These are phyloP conservation scores for Asbolus verrucosus DNA, from an alignment of 1,140 invertebrate species.

Conservation along the genomic window DNA sequence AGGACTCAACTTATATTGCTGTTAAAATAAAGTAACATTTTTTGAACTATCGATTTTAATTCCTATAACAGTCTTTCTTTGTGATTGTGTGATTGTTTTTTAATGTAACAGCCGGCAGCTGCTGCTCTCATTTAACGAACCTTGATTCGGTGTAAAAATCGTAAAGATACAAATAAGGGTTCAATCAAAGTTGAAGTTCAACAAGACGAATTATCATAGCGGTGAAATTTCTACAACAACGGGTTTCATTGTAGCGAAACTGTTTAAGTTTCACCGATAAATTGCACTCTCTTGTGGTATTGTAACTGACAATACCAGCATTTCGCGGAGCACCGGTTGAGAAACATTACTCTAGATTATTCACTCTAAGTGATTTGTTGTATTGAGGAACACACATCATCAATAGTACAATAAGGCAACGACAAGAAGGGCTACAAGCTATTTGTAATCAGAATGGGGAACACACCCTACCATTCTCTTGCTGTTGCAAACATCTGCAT, in stretches of 20 bases:
- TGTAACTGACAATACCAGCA: slow-evolving; percentile 19
- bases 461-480: background rate
- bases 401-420: slow-evolving; percentile 28
- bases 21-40: too few relatives aligned
- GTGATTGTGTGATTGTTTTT: too few relatives aligned
- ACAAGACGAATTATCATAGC: background rate
- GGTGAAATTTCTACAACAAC: background rate
- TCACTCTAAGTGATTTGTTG: slow-evolving; percentile 31
- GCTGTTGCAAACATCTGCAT: slow-evolving; percentile 3
- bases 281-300: slow-evolving; percentile 12
- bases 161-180: background rate
- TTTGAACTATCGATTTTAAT: too few relatives aligned
- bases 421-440: slow-evolving; percentile 29
- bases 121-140: too few relatives aligned
- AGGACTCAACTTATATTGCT: too few relatives aligned
- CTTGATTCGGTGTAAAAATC: too few relatives aligned
- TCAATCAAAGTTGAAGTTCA: slow-evolving; percentile 19
- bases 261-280: slow-evolving; percentile 28
- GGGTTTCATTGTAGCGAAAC: background rate
- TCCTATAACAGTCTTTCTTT: too few relatives aligned
- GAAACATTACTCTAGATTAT: slow-evolving; percentile 38
- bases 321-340: slow-evolving; percentile 36
- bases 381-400: slow-evolving; percentile 36
- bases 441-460: slow-evolving; percentile 28
- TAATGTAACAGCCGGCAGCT: too few relatives aligned